Percentiles rank a stretch among this genome's conserved stretches.
phyloP scores from a whole-genome alignment of 2,113 vertebrate genomes.

The Chelonoidis abingdonii region DNA sequence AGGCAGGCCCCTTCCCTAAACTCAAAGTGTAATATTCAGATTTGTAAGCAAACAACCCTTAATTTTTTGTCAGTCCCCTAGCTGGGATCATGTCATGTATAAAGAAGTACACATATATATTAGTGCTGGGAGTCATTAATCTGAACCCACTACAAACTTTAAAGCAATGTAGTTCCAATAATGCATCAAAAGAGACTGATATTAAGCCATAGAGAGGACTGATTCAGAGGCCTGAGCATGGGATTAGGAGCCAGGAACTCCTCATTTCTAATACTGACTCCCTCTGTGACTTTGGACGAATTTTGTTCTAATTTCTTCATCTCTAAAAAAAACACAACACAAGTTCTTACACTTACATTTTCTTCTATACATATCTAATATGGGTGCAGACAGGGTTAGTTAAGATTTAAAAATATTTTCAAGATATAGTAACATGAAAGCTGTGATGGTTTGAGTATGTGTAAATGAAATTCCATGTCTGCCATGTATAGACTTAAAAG shows the following conservation, averaged over 20 bases:
- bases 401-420: background rate
- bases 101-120: background rate
- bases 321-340: background rate
- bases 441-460: background rate
- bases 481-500: too few species aligned
- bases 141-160: background rate
- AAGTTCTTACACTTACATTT: background rate
- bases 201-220: background rate
- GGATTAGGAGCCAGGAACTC: background rate
- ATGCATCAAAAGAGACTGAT: background rate
- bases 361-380: background rate
- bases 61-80: background rate
- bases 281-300: background rate
- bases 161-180: background rate
- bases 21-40: background rate
- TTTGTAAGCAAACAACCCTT: background rate
- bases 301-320: background rate
- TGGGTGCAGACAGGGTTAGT: fast-evolving
- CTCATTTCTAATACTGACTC: background rate
- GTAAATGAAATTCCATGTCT: fast-evolving
- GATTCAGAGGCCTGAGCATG: background rate
- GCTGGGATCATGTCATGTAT: background rate
- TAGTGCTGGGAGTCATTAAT: background rate
- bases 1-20: background rate
- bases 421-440: background rate